Base-by-base conservation (phyloP, 1,140 invertebrate genomes). In the Rhopalosiphum maidis region DNA sequence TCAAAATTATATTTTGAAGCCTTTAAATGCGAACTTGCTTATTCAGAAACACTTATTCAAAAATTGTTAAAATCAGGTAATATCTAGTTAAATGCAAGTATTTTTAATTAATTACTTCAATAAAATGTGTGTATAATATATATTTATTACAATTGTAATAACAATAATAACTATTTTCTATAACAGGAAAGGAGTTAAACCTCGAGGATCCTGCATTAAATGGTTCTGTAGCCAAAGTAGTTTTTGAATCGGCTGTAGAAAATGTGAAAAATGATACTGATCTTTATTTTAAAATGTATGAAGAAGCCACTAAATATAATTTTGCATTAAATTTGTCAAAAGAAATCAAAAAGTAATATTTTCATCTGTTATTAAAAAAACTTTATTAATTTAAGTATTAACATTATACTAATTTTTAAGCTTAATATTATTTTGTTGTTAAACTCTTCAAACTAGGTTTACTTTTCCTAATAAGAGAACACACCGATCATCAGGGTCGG, bases 21-120 rank as follows among this genome's bases (percentile, higher is more conserved):
- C 9, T 93, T 93, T 93, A 85, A 93, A 54, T 85, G 46, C 8
- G 91, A 93, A 93, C 91, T 93, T n/a, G n/a, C 82, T 18, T 85
- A 37, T 30, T 51, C 91, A 37, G 23, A 93, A 37, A 93, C 54
- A 5, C 77, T 93, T 6, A 54, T 1, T 6, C 30, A 93, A 93
- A 83, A 82, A 6, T 8, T 85, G 21, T 51, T 37, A 6, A 54
- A 30, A n/a, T 22, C 30, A 41, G 46, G 77, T 93, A 93, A 82
- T 48, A 22, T 37, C 8, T 77, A 68, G 18, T 41, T 91, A 18
- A 46, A 15, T 60, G 6, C n/a, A 68, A 37, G 11, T 54, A 30
- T 68, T 91, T 91, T 91, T 43, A 22, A 30, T 35, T 2, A 35
- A 37, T 77, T n/a, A 68, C 60, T 68, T 68, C 3, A 68, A 68